These are phyloP conservation scores for Benthosema pterotum DNA, from an alignment of 2,797 vertebrate genomes.

Conservation along the genomic window DNA sequence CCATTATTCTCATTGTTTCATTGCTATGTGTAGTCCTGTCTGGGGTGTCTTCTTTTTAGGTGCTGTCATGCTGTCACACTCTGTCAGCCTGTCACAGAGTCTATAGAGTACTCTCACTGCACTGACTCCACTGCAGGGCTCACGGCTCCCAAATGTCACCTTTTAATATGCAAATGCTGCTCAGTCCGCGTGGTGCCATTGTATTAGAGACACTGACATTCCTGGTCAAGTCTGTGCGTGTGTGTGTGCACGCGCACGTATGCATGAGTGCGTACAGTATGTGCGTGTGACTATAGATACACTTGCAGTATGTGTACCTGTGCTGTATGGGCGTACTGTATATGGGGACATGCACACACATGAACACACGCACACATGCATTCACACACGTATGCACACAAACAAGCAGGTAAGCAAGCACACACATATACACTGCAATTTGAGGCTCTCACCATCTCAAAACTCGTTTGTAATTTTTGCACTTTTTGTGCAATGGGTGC, in stretches of 20 bases:
- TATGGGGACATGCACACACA: constrained; percentile 8
- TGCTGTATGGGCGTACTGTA: background rate
- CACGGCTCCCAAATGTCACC: too few species aligned
- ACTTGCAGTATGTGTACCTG: too few species aligned
- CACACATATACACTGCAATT: background rate
- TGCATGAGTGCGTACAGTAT: too few species aligned
- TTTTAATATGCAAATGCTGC: constrained; percentile 77
- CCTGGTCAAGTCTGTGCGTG: constrained; percentile 58
- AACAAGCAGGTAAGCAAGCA: background rate
- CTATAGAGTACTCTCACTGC: background rate
- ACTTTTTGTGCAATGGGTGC: too few species aligned
- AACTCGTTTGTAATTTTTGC: too few species aligned
- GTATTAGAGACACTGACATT: constrained; percentile 57
- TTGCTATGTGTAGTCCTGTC: constrained; percentile 44
- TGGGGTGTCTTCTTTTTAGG: constrained; percentile 27
- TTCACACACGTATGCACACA: background rate
- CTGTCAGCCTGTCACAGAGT: constrained; percentile 7
- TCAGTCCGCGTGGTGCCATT: constrained; percentile 68
- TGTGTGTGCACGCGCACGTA: background rate
- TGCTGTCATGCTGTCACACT: constrained; percentile 40
- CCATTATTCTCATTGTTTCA: constrained; percentile 41
- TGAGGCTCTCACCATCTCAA: too few species aligned
- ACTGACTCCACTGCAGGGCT: too few species aligned
- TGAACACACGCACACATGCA: constrained; percentile 6
- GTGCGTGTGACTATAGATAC: too few species aligned